phyloP scores from a whole-genome alignment of 2,113 vertebrate species.

The Malurus alboscapulatus region DNA sequence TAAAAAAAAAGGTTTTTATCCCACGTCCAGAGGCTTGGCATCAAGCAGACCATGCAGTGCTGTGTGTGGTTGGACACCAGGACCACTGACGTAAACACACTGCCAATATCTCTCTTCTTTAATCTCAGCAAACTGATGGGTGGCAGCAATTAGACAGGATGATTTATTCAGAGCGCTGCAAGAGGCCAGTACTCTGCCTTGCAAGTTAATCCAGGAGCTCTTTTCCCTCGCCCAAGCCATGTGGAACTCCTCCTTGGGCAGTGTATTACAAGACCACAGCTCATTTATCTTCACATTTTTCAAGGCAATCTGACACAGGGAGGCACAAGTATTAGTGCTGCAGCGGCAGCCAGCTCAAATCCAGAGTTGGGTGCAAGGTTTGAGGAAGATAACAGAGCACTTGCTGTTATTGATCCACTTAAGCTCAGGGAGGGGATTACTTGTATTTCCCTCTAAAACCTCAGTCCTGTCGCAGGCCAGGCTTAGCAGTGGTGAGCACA shows the following conservation, averaged over 20 bases:
- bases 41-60: background rate
- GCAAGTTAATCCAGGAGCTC: constrained; percentile 26
- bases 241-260: constrained; percentile 19
- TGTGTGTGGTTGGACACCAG: background rate
- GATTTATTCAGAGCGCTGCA: constrained; percentile 67
- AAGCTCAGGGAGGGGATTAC: background rate
- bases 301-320: background rate
- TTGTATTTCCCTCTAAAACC: background rate
- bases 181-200: constrained; percentile 36
- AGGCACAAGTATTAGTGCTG: background rate
- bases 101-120: constrained; percentile 65
- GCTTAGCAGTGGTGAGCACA: background rate
- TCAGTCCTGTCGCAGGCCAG: background rate
- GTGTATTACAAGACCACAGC: background rate
- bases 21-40: constrained; percentile 41
- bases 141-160: constrained; percentile 59
- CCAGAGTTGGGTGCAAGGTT: background rate
- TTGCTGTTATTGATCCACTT: background rate
- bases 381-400: background rate
- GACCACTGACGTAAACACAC: constrained; percentile 46
- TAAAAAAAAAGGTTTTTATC: constrained; percentile 24
- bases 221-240: constrained; percentile 1
- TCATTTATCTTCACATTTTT: background rate
- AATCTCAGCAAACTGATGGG: constrained; percentile 66
- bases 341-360: background rate